Conservation (phyloP, 1,140 invertebrate species). For the Drosophila carrolli region DNA sequence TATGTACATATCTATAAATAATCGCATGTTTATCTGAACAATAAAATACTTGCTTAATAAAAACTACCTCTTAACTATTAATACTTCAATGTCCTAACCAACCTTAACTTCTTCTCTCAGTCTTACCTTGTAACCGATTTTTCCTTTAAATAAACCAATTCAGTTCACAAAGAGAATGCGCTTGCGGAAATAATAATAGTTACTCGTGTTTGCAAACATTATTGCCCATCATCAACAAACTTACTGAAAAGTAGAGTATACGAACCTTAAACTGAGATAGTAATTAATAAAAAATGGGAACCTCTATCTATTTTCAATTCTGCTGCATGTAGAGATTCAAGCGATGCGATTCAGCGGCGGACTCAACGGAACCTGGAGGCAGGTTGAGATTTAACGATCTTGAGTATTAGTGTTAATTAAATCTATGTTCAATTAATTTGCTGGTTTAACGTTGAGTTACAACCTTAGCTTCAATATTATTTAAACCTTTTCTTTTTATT, state of each 20-base stretch:
- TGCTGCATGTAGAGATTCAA: slow-evolving; percentile 76
- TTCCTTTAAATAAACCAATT: neutral
- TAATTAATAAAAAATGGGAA: slow-evolving; percentile 44
- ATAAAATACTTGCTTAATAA: slow-evolving; percentile 23
- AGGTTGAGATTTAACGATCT: slow-evolving; percentile 73
- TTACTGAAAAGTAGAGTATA: slow-evolving; percentile 17
- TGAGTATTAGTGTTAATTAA: slow-evolving; percentile 61
- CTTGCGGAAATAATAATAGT: slow-evolving; percentile 13
- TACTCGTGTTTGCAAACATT: slow-evolving; percentile 6
- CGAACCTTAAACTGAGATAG: slow-evolving; percentile 4
- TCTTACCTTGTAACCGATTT: neutral
- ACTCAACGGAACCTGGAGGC: slow-evolving; percentile 79
- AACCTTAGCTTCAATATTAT: slow-evolving; percentile 3
- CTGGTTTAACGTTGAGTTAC: slow-evolving; percentile 5
- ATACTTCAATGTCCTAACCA: slow-evolving; percentile 11
- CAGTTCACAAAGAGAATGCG: slow-evolving; percentile 4
- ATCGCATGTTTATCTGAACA: slow-evolving; percentile 36
- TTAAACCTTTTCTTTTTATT: slow-evolving; percentile 5
- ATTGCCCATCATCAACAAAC: slow-evolving; percentile 3
- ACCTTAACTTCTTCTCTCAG: slow-evolving; percentile 12
- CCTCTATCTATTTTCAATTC: slow-evolving; percentile 62
- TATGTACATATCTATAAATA: slow-evolving; percentile 14
- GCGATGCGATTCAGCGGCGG: slow-evolving; percentile 77
- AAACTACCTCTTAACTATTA: slow-evolving; percentile 1
- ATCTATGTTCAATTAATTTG: slow-evolving; percentile 31